Evolutionary conservation across 2,113 vertebrate genomes (phyloP).

Genomic region (Hylia prasina): DNA sequence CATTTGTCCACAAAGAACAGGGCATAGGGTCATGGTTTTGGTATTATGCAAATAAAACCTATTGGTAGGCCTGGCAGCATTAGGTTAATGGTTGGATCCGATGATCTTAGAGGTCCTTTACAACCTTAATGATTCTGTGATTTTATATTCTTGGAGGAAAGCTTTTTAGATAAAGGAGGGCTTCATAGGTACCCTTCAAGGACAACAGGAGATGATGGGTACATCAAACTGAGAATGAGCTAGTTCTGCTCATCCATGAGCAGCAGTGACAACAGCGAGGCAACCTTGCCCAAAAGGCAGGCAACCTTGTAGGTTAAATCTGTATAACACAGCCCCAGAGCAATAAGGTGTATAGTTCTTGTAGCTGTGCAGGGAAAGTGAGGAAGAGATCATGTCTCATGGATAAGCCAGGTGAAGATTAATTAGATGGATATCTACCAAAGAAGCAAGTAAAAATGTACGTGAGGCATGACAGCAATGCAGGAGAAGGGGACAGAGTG

Average conservation of each 20-base stretch:
- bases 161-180: neutral
- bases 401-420: neutral
- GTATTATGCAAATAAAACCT: neutral
- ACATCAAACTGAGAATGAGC: neutral
- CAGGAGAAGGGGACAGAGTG: neutral
- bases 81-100: accelerated
- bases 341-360: neutral
- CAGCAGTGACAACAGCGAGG: neutral
- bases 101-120: neutral
- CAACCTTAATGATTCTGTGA: neutral
- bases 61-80: neutral
- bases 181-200: neutral
- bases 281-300: neutral
- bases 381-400: neutral
- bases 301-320: accelerated
- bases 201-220: neutral
- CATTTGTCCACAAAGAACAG: neutral
- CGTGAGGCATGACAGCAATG: neutral
- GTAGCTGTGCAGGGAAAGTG: neutral
- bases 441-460: neutral
- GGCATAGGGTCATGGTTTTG: neutral
- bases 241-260: neutral
- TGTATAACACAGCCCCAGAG: neutral
- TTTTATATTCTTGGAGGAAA: neutral
- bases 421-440: neutral